Conservation (phyloP, 2,113 vertebrate genomes). For the human (Homo sapiens) region DNA sequence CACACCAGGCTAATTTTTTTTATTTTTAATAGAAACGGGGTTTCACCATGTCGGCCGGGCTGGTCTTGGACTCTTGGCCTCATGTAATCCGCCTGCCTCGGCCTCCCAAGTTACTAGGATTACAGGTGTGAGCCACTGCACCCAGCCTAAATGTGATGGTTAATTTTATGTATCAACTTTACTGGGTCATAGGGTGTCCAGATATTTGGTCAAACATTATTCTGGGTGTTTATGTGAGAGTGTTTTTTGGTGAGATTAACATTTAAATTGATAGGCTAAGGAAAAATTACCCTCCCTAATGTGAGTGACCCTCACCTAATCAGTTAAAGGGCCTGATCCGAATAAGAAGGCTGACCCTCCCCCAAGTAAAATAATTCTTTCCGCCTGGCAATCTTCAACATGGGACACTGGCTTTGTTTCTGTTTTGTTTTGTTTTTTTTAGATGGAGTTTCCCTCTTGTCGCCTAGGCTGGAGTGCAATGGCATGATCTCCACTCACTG, state of each 20-base stretch:
- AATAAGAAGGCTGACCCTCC: not conserved
- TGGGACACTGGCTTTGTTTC: not conserved
- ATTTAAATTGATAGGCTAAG: not conserved
- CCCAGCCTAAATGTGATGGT: no score
- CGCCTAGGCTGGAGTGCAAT: no score
- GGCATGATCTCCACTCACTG: no score
- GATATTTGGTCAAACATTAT: not conserved
- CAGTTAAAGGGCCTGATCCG: not conserved
- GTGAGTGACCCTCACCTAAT: not conserved
- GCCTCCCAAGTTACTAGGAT: no score
- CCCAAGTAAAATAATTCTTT: not conserved
- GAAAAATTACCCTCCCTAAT: not conserved
- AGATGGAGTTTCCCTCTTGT: no score
- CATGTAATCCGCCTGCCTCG: no score
- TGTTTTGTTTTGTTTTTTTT: no score
- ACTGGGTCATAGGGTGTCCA: not conserved
- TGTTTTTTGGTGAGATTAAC: not conserved
- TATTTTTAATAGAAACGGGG: no score
- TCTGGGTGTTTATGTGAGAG: not conserved
- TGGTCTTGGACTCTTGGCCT: no score
- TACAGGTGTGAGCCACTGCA: no score
- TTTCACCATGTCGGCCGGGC: no score
- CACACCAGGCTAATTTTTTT: no score
- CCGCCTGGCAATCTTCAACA: not conserved
- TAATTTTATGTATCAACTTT: not conserved